Conservation (phyloP, 2,888 invertebrate species). For the Acrobasis repandana region DNA sequence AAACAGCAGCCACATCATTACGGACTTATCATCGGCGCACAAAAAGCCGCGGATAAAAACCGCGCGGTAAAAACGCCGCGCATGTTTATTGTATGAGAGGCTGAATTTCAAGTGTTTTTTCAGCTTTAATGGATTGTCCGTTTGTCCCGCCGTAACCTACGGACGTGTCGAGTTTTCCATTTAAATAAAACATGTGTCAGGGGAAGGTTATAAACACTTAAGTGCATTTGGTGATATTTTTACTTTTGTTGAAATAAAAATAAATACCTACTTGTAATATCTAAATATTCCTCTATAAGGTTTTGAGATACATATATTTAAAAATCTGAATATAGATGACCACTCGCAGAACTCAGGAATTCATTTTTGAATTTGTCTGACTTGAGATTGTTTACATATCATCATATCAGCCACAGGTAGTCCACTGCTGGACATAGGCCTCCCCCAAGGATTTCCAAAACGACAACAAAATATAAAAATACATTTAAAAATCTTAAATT, state of each 20-base stretch:
- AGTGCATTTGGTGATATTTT: constrained; percentile 15
- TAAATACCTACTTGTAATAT: not conserved
- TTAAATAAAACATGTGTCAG: constrained; percentile 18
- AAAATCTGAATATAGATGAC: too few species aligned
- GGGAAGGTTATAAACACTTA: constrained; percentile 7
- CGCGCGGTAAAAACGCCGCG: constrained; percentile 53
- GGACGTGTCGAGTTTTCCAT: constrained; percentile 18
- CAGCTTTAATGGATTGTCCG: constrained; percentile 74
- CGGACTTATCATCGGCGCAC: constrained; percentile 4
- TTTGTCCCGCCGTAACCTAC: constrained; percentile 39
- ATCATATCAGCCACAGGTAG: too few species aligned
- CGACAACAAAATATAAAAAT: too few species aligned
- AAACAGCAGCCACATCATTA: constrained; percentile 14
- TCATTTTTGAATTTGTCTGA: too few species aligned
- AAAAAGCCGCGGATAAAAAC: constrained; percentile 30
- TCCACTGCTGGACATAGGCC: too few species aligned
- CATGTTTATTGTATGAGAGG: constrained; percentile 81
- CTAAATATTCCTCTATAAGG: too few species aligned
- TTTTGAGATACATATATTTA: too few species aligned
- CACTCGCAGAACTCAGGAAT: too few species aligned
- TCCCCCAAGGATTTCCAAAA: too few species aligned
- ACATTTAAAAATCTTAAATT: too few species aligned
- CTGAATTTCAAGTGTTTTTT: constrained; percentile 78
- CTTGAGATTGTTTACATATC: too few species aligned
- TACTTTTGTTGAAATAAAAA: not conserved